phyloP scores from a whole-genome alignment of 1,140 invertebrate species.

The Stenopsyche tienmushanensis region DNA sequence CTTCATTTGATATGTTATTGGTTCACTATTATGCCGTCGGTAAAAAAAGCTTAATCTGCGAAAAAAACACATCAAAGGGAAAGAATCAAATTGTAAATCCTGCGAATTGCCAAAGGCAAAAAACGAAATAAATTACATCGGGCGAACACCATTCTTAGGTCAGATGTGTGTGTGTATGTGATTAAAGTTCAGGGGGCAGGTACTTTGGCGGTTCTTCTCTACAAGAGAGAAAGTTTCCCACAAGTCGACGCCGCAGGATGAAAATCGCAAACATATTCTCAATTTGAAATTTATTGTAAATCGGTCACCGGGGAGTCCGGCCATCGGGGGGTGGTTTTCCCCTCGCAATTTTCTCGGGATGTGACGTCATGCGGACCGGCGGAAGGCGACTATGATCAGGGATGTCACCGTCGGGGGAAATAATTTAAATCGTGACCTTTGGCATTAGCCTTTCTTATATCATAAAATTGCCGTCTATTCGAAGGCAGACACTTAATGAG shows the following conservation, averaged over 20 bases:
- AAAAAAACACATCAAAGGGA: constrained; percentile 29
- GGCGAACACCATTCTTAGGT: constrained; percentile 32
- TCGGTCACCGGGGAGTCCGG: constrained; percentile 41
- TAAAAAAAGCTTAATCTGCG: background rate
- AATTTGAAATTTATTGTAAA: constrained; percentile 44
- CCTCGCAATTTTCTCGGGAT: constrained; percentile 40
- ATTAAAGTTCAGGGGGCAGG: background rate
- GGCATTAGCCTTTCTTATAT: too few relatives aligned
- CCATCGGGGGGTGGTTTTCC: constrained; percentile 30
- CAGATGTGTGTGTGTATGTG: constrained; percentile 1
- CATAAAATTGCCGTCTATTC: too few relatives aligned
- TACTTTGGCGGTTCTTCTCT: background rate
- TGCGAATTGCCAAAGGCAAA: constrained; percentile 31
- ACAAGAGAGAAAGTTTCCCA: constrained; percentile 17
- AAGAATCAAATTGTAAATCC: constrained; percentile 42
- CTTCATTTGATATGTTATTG: too few relatives aligned
- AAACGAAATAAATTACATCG: constrained; percentile 18
- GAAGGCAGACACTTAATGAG: too few relatives aligned
- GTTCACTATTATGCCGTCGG: too few relatives aligned
- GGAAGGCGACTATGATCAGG: constrained; percentile 1
- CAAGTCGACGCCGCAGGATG: constrained; percentile 39
- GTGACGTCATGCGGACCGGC: constrained; percentile 37
- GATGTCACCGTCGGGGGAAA: too few relatives aligned
- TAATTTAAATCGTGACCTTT: too few relatives aligned
- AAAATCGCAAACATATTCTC: constrained; percentile 43